A percentile compares a stretch with the other conserved stretches of the same genome.
Evolutionary conservation across 2,113 vertebrate species (phyloP).

Genomic region (Puffinus mauretanicus): DNA sequence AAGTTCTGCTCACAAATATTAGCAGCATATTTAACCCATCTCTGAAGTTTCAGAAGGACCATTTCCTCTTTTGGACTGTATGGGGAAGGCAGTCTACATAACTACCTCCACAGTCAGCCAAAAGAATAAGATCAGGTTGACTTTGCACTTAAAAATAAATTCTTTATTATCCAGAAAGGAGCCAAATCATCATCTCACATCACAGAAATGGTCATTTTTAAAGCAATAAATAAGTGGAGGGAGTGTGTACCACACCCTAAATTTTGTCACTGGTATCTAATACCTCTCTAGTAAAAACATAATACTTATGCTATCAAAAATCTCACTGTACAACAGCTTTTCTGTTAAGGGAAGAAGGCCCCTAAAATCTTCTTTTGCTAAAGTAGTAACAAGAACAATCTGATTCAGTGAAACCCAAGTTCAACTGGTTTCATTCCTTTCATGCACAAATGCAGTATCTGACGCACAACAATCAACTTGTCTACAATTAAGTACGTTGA

Average conservation of each 20-base stretch:
- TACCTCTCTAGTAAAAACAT: constrained; percentile 1
- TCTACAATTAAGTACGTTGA: neutral
- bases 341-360: neutral
- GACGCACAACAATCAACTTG: neutral
- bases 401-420: neutral
- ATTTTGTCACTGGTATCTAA: neutral
- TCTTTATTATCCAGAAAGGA: constrained; percentile 34
- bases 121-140: neutral
- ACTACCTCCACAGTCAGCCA: neutral
- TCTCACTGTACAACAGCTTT: constrained; percentile 15
- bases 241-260: neutral
- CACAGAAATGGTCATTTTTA: neutral
- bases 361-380: neutral
- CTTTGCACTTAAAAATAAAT: constrained; percentile 12
- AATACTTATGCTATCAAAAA: neutral
- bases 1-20: neutral
- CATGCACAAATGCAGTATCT: neutral
- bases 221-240: constrained; percentile 38
- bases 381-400: neutral
- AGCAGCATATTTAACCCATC: neutral
- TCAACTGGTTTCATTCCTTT: neutral
- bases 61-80: constrained; percentile 8
- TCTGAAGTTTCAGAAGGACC: neutral
- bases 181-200: constrained; percentile 8
- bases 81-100: neutral